These are phyloP conservation scores for Ursus arctos DNA, from an alignment of 2,113 vertebrate genomes.

Conservation along the genomic window DNA sequence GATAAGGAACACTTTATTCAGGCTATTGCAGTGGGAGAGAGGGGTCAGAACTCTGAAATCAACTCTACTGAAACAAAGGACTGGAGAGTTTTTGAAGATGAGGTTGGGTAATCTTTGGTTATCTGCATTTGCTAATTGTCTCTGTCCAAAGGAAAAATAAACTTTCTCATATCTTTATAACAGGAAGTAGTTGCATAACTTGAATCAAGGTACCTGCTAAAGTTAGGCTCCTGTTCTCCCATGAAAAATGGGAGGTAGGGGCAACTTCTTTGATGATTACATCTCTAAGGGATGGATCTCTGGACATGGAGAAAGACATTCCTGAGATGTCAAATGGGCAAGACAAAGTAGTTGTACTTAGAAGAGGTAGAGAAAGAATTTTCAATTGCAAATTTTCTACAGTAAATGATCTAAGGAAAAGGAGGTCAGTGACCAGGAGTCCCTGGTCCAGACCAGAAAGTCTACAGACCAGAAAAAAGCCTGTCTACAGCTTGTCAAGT, in stretches of 20 bases:
- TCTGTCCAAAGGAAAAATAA: neutral
- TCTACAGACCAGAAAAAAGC: neutral
- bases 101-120: neutral
- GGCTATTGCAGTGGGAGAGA: neutral
- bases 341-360: neutral
- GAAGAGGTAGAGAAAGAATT: neutral
- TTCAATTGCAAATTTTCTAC: neutral
- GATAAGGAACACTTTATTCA: neutral
- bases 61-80: neutral
- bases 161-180: neutral
- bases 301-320: neutral
- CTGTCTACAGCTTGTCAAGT: neutral
- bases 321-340: neutral
- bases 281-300: neutral
- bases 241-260: fast-evolving
- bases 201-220: neutral
- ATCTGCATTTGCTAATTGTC: neutral
- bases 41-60: neutral
- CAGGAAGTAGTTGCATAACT: neutral
- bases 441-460: too few species aligned
- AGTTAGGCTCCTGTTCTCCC: neutral
- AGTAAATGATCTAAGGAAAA: neutral
- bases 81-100: neutral
- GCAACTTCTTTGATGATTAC: neutral
- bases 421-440: neutral